Evolutionary conservation across 2,888 invertebrate species (phyloP), one percentile per base, ranked within the genome.

Genomic region (Drosophila ustulata): DNA sequence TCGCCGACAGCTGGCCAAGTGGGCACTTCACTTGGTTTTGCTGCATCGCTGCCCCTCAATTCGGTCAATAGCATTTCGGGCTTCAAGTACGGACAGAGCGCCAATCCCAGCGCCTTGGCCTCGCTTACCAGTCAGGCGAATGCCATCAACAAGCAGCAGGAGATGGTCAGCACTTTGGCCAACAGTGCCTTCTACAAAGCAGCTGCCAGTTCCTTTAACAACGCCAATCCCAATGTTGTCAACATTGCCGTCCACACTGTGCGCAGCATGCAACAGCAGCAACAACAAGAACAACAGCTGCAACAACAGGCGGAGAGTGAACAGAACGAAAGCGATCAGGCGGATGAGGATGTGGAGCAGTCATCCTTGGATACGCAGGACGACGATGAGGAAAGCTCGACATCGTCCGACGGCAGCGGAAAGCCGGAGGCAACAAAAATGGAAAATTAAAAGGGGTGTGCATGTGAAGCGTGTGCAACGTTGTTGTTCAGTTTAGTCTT

Each of bases 131-230:
- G 71, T 0, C 80, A 80, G 6, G 66, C 71, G 4, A 88, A 73
- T 51, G 88, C 80, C 2, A 58, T 53, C 0, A 18, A 7, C 2
- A 80, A 50, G 37, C 64, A 71, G 13, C 62, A 66, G 13, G 80
- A 86, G 3, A 13, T 56, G 0, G 45, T 58, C 0, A 69, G 65
- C 30, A 66, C 56, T n/a, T 18, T 71, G 45, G 66, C 69, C 0
- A 74, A 85, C 30, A 72, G 64, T 69, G 57, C 56, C 4, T 82
- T 55, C 28, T 82, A 78, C 26, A 81, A 80, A 13, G 61, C 86
- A 3, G 66, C 82, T 1, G 45, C 63, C 25, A 64, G 49, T 45
- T 50, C 71, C 7, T 66, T 46, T 4, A 75, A 71, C 1, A 68
- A 28, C 26, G n/a, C 18, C 0, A 52, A 34, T 43, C 68, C 62